These are phyloP conservation scores for Mesorhabditis spiculigera DNA, from an alignment of 2,888 invertebrate species.

Conservation along the genomic window DNA sequence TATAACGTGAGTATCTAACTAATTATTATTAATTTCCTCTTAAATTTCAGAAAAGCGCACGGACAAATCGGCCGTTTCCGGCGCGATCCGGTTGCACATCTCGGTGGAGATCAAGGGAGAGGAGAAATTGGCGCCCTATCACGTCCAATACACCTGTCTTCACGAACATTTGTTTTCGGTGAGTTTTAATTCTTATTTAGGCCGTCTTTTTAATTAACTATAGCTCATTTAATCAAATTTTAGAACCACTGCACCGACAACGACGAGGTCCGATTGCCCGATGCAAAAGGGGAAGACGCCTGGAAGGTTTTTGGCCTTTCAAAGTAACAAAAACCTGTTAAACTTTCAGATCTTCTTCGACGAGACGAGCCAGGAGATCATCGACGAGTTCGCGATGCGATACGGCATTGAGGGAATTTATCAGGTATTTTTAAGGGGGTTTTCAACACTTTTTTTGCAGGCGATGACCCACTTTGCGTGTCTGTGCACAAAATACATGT, in stretches of 20 bases:
- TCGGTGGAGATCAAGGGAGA: constrained; percentile 99
- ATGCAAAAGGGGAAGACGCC: constrained; percentile 37
- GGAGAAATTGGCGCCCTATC: constrained; percentile 97
- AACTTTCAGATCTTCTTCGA: constrained; percentile 82
- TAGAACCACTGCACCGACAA: constrained; percentile 43
- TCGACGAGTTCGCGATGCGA: constrained; percentile 98
- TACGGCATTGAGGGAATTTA: constrained; percentile 99
- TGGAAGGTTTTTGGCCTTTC: constrained; percentile 25
- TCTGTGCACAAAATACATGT: constrained; percentile 80
- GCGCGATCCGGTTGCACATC: constrained; percentile 95
- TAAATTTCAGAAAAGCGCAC: constrained; percentile 90
- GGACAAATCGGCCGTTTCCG: constrained; percentile 99
- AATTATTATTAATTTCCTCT: background rate
- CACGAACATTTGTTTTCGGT: constrained; percentile 87
- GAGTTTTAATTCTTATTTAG: background rate
- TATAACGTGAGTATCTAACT: background rate
- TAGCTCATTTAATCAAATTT: constrained; percentile 8
- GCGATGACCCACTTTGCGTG: constrained; percentile 99
- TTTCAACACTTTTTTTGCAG: constrained; percentile 39
- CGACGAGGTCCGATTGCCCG: constrained; percentile 49
- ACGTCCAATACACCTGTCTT: constrained; percentile 97
- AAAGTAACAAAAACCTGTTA: too few species aligned
- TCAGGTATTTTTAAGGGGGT: constrained; percentile 65
- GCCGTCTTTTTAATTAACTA: background rate
- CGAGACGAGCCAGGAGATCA: constrained; percentile 93